A percentile compares a stretch with the other conserved stretches of the same genome.
Evolutionary conservation across 1,140 invertebrate genomes (phyloP).

Genomic region (Spodoptera litura): DNA sequence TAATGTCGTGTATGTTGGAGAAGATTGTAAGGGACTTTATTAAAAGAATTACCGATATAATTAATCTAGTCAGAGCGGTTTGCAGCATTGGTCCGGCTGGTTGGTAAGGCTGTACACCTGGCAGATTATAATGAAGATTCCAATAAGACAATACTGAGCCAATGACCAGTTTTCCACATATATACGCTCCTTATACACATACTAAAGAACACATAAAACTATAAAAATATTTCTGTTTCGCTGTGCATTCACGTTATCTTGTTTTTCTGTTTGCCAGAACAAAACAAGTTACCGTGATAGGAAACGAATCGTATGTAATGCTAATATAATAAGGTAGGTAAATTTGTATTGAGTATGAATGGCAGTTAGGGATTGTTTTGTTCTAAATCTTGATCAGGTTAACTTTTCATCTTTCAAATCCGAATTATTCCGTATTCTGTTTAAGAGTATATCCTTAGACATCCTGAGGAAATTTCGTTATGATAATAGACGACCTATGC

Average conservation of each 20-base stretch:
- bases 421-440: background rate
- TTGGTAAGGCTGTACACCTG: constrained; percentile 51
- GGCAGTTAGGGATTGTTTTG: background rate
- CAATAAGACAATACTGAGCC: constrained; percentile 59
- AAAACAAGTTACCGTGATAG: constrained; percentile 54
- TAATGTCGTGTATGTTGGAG: background rate
- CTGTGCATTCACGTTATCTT: constrained; percentile 34
- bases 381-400: background rate
- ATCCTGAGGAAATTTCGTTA: too few relatives aligned
- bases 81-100: constrained; percentile 40
- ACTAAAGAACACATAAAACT: constrained; percentile 6
- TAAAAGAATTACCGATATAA: constrained; percentile 46
- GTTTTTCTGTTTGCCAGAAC: constrained; percentile 42
- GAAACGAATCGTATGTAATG: constrained; percentile 48
- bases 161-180: constrained; percentile 56
- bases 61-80: constrained; percentile 54
- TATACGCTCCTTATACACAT: constrained; percentile 7
- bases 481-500: too few relatives aligned
- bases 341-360: constrained; percentile 23
- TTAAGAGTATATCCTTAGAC: too few relatives aligned
- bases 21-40: background rate
- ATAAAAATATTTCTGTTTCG: constrained; percentile 29
- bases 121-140: constrained; percentile 57
- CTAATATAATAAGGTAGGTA: constrained; percentile 39
- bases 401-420: background rate